Conservation (phyloP, 2,797 vertebrate genomes). For the Gila robusta region DNA sequence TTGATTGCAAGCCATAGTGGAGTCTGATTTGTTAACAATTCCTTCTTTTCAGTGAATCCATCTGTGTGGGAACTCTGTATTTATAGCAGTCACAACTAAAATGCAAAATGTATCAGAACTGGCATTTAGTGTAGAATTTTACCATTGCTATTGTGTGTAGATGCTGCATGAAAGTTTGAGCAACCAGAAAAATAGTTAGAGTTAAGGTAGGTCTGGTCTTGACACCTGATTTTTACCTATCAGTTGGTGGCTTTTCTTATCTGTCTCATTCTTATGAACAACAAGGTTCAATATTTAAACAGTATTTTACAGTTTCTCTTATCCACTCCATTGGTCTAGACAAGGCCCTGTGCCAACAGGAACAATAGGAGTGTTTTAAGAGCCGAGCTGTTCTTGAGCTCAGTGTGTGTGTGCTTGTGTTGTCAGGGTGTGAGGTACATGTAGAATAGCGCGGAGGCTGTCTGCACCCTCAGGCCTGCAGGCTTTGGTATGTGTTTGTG, state of each 20-base stretch:
- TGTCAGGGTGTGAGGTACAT: conserved; percentile 31
- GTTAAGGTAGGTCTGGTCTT: neutral
- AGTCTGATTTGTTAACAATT: neutral
- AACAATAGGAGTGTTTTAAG: conserved; percentile 45
- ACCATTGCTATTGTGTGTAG: neutral
- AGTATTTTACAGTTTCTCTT: conserved; percentile 42
- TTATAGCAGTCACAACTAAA: neutral
- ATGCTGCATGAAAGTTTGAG: neutral
- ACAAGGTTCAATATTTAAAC: conserved; percentile 46
- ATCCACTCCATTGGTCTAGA: conserved; percentile 39
- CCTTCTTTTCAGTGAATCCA: neutral
- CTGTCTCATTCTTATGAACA: conserved; percentile 1
- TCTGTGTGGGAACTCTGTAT: neutral
- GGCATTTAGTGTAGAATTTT: too few relatives aligned
- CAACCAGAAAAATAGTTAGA: neutral
- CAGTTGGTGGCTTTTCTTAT: conserved; percentile 28
- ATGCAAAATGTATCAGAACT: neutral
- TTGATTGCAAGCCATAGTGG: neutral
- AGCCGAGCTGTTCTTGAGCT: conserved; percentile 1
- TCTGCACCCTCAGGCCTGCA: conserved; percentile 43
- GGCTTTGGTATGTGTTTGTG: conserved; percentile 47
- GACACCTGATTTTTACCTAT: neutral
- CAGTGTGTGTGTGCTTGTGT: conserved; percentile 36
- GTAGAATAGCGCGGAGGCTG: conserved; percentile 46
- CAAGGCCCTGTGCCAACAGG: conserved; percentile 38